Percentiles rank a stretch among this genome's conserved stretches.
phyloP scores from a whole-genome alignment of 2,797 vertebrate species.

The Cyprinella venusta region DNA sequence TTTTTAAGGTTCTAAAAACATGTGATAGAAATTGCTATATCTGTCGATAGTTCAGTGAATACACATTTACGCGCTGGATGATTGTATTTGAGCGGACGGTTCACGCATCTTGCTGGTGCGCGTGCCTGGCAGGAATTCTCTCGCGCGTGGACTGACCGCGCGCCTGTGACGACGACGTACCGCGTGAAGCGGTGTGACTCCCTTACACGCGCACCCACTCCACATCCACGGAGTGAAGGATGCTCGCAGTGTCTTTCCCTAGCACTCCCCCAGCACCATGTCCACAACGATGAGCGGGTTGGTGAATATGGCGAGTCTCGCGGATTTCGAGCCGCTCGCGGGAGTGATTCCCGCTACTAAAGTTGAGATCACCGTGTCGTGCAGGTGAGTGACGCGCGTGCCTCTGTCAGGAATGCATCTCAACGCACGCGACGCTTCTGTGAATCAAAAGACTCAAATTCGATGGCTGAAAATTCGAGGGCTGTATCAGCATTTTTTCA shows the following conservation, averaged over 20 bases:
- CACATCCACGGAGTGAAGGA: constrained; percentile 34
- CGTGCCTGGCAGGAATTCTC: constrained; percentile 34
- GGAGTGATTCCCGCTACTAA: constrained; percentile 94
- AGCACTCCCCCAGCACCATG: constrained; percentile 16
- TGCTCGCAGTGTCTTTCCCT: constrained; percentile 22
- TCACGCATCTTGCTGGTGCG: background rate
- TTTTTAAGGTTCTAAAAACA: background rate
- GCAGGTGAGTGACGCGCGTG: constrained; percentile 84
- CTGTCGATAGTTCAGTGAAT: background rate
- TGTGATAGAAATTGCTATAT: background rate
- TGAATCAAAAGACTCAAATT: background rate
- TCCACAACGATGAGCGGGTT: constrained; percentile 67
- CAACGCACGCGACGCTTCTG: background rate
- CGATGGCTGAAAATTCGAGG: background rate
- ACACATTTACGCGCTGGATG: background rate
- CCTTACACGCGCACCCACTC: constrained; percentile 25
- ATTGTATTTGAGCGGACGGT: background rate
- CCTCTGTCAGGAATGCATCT: background rate
- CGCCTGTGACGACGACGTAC: constrained; percentile 52
- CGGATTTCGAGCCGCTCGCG: constrained; percentile 89
- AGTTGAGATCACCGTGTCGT: constrained; percentile 95
- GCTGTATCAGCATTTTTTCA: background rate
- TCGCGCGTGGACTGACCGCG: constrained; percentile 40
- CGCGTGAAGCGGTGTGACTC: constrained; percentile 38
- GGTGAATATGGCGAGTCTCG: constrained; percentile 85